Percentiles rank a stretch among this genome's conserved stretches.
These are phyloP conservation scores for Drosophila niveifrons DNA, from an alignment of 2,888 invertebrate genomes.

Conservation along the genomic window DNA sequence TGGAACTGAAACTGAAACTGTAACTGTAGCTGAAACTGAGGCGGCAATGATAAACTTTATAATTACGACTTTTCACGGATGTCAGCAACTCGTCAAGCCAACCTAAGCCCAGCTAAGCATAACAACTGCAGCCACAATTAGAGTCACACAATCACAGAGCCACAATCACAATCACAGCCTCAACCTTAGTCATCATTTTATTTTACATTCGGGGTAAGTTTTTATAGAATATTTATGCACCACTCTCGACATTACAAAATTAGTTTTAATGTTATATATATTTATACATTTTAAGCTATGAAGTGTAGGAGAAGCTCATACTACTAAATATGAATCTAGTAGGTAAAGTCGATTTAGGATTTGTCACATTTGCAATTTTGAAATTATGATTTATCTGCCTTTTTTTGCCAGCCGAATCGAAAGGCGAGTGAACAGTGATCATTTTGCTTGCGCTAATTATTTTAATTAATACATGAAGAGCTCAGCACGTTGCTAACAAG, in stretches of 20 bases:
- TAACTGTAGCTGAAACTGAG: background rate
- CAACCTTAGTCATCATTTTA: conserved; percentile 12
- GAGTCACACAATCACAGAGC: background rate
- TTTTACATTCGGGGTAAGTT: background rate
- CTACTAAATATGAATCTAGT: too few species aligned
- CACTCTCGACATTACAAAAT: too few species aligned
- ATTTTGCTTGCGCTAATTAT: conserved; percentile 8
- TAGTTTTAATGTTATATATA: too few species aligned
- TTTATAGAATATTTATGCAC: too few species aligned
- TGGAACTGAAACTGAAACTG: background rate
- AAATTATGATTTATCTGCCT: too few species aligned
- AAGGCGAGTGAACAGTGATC: background rate
- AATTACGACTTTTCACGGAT: conserved; percentile 48
- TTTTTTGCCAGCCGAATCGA: background rate
- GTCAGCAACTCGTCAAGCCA: conserved; percentile 38
- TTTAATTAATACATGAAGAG: conserved; percentile 11
- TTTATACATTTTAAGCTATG: too few species aligned
- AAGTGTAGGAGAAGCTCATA: too few species aligned
- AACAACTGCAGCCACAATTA: conserved; percentile 19
- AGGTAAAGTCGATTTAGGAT: too few species aligned
- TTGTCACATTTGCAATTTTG: too few species aligned
- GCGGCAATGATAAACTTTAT: conserved; percentile 14
- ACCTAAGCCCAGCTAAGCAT: conserved; percentile 5
- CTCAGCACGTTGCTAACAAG: background rate
- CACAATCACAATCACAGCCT: background rate